Evolutionary conservation across 2,888 invertebrate species (phyloP), one percentile per base, ranked within the genome.

Genomic region (Oxyteleia sp.): DNA sequence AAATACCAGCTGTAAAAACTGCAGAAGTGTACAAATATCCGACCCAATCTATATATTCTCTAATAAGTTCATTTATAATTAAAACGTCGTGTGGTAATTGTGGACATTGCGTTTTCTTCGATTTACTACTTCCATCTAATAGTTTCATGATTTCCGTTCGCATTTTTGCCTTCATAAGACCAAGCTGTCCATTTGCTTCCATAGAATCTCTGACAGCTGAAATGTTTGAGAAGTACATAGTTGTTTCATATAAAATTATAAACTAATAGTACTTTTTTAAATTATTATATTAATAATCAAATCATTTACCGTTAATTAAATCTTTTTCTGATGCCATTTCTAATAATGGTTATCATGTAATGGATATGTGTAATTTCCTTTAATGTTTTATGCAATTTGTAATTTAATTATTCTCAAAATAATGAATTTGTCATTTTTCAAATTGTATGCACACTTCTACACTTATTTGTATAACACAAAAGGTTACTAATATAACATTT

Each of bases 1-100:
- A 51, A 18, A 43, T 66, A 93, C 94, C 95, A 47, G 95, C 94
- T 26, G 92, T 88, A 92, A 95, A 93, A 26, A 95, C 94, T 0
- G 94, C 94, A 0, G 94, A 94, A 0, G 96, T 95, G 85, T 96
- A 96, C 23, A 95, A 93, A 86, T 96, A 96, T 0, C 96, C 96
- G 86, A 96, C 96, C 96, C 96, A 96, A 85, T 95, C 94, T 2
- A 96, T 91, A 89, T 96, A 96, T 89, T 96, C 96, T 75, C 95
- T 93, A 4, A 96, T 94, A 0, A 96, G 93, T 89, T 96, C 96
- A 87, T 96, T 96, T 47, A 96, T 93, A 0, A 96, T 91, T 38
- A 94, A 43, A 23, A 93, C 86, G 76, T 93, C 89, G 13, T 89
- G 89, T 11, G 93, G 88, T 16, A 87, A 86, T 32, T 90, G 90